These are phyloP conservation scores for Emys orbicularis DNA, from an alignment of 2,797 vertebrate species.

Conservation along the genomic window DNA sequence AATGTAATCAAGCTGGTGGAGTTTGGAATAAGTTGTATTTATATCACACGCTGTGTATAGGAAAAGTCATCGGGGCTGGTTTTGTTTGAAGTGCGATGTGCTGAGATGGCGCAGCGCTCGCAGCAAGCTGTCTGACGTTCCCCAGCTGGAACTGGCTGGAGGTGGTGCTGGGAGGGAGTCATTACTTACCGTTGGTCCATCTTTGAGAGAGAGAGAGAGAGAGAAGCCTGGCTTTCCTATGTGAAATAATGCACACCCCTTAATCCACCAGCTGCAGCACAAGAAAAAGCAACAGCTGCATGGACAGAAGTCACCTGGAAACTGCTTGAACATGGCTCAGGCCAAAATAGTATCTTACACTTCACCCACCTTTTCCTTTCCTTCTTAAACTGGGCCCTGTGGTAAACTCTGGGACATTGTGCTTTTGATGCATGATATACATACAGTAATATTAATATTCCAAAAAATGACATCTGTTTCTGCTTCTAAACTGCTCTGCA, in stretches of 20 bases:
- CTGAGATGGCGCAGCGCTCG: constrained; percentile 25
- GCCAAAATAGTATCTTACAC: background rate
- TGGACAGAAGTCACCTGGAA: constrained; percentile 67
- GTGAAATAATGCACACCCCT: constrained; percentile 22
- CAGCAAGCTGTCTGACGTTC: constrained; percentile 38
- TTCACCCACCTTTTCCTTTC: constrained; percentile 37
- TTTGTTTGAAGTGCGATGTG: constrained; percentile 63
- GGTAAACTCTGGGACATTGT: background rate
- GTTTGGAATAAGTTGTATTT: background rate
- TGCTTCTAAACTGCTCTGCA: constrained; percentile 22
- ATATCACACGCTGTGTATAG: constrained; percentile 5
- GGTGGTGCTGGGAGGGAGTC: constrained; percentile 35
- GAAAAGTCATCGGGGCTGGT: constrained; percentile 27
- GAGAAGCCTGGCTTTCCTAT: constrained; percentile 34
- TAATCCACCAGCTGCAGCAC: constrained; percentile 43
- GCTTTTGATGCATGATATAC: constrained; percentile 38
- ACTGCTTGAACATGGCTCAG: background rate
- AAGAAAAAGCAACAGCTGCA: constrained; percentile 37
- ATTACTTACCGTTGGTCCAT: constrained; percentile 32
- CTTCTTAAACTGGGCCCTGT: background rate
- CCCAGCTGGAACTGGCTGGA: constrained; percentile 47
- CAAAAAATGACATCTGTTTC: constrained; percentile 35
- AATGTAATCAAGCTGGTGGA: constrained; percentile 13
- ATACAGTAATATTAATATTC: constrained; percentile 51
- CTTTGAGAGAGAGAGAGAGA: constrained; percentile 49